phyloP scores from a whole-genome alignment of 1,140 invertebrate genomes.

The Brachionus paranguensis region DNA sequence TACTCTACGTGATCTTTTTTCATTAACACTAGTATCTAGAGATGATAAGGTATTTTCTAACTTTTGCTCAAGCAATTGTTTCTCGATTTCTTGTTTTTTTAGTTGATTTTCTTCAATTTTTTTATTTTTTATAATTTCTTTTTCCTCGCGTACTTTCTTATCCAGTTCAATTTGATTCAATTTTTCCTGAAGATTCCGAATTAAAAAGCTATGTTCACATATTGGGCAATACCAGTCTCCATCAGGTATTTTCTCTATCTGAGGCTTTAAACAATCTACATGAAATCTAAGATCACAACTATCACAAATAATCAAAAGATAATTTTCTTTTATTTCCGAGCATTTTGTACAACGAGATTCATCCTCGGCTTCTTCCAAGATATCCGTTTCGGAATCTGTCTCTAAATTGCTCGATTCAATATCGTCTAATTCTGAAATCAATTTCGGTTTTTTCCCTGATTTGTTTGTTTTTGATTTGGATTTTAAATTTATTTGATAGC shows the following conservation, averaged over 20 bases:
- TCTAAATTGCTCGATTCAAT: background rate
- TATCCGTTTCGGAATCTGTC: background rate
- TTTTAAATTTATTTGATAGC: background rate
- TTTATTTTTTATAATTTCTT: background rate
- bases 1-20: background rate
- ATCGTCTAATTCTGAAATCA: background rate
- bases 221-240: constrained; percentile 94
- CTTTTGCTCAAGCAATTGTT: background rate
- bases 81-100: background rate
- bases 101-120: background rate
- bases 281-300: constrained; percentile 89
- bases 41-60: background rate
- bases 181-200: background rate
- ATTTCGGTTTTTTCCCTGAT: background rate
- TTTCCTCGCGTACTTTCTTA: background rate
- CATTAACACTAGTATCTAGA: background rate
- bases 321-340: background rate
- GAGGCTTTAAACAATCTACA: constrained; percentile 80
- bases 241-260: constrained; percentile 83
- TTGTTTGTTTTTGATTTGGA: background rate
- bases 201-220: constrained; percentile 58
- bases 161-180: background rate
- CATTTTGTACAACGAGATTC: constrained; percentile 27
- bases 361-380: background rate
- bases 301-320: constrained; percentile 70